A percentile compares a stretch with the other conserved stretches of the same genome.
Conservation (phyloP, 2,797 vertebrate species). For the Pseudochromis fuscus region DNA sequence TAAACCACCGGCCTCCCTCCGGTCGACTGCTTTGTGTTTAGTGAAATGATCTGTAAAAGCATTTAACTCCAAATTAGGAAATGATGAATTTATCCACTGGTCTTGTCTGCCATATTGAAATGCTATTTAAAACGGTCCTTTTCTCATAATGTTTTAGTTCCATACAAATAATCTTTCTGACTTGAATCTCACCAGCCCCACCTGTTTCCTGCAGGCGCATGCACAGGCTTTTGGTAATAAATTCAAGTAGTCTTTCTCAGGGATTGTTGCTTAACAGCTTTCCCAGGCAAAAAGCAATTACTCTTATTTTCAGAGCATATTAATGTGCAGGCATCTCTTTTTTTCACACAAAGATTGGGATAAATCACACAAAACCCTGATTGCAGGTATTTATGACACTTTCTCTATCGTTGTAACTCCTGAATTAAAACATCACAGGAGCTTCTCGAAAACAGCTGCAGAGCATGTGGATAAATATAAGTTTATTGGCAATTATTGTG, state of each 20-base stretch:
- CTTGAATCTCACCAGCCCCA: conserved; percentile 74
- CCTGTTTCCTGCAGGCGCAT: conserved; percentile 76
- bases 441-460: conserved; percentile 3
- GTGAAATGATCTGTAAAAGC: conserved; percentile 56
- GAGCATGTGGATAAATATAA: conserved; percentile 5
- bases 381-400: conserved; percentile 26
- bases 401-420: not conserved
- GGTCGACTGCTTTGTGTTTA: not conserved
- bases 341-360: conserved; percentile 43
- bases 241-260: conserved; percentile 67
- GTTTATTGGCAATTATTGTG: not conserved
- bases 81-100: conserved; percentile 56
- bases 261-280: conserved; percentile 71
- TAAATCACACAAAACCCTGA: conserved; percentile 52
- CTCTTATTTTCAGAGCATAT: conserved; percentile 62
- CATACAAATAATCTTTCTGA: conserved; percentile 68
- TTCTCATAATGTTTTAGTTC: conserved; percentile 73
- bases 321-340: conserved; percentile 62
- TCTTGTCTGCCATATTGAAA: conserved; percentile 68
- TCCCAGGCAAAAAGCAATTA: conserved; percentile 73
- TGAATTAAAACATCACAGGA: conserved; percentile 4
- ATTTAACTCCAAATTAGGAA: conserved; percentile 61
- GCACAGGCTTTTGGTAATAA: conserved; percentile 66
- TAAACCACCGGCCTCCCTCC: conserved; percentile 24
- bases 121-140: conserved; percentile 66